phyloP scores from a whole-genome alignment of 1,140 invertebrate genomes.

The Monochamus saltuarius region DNA sequence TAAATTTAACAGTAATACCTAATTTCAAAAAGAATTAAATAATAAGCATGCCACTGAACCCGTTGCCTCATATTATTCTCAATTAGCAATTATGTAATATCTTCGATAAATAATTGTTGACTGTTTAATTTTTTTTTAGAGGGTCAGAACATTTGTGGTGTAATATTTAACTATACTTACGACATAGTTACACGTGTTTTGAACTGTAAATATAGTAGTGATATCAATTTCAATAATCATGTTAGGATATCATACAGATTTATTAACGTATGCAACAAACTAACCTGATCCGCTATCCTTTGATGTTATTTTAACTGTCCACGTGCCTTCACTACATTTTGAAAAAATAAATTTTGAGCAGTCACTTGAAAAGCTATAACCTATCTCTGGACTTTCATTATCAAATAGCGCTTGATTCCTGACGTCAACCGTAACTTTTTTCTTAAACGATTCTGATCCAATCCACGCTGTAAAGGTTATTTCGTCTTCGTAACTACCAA shows the following conservation, averaged over 20 bases:
- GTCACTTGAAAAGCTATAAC: slow-evolving; percentile 55
- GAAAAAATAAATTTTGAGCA: slow-evolving; percentile 50
- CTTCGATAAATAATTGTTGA: not conserved
- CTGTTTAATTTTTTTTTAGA: not conserved
- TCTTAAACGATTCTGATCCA: slow-evolving; percentile 47
- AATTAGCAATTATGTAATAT: too few relatives aligned
- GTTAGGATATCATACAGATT: not conserved
- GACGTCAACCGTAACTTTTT: slow-evolving; percentile 51
- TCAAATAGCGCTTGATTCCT: slow-evolving; percentile 42
- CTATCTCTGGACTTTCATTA: slow-evolving; percentile 47
- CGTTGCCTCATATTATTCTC: too few relatives aligned
- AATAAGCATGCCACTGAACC: not conserved
- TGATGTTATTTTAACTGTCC: slow-evolving; percentile 55
- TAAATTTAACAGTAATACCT: slow-evolving; percentile 4
- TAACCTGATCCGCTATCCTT: slow-evolving; percentile 54
- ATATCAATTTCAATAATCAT: not conserved
- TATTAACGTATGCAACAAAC: not conserved
- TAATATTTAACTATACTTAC: not conserved
- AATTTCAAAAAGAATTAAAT: not conserved
- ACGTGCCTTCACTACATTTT: slow-evolving; percentile 53
- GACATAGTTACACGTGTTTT: not conserved
- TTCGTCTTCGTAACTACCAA: slow-evolving; percentile 39
- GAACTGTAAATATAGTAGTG: not conserved
- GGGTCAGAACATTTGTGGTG: not conserved
- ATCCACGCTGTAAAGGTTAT: slow-evolving; percentile 48